Base-by-base conservation (phyloP, 2,113 vertebrate species). In the Hypomesus transpacificus region DNA sequence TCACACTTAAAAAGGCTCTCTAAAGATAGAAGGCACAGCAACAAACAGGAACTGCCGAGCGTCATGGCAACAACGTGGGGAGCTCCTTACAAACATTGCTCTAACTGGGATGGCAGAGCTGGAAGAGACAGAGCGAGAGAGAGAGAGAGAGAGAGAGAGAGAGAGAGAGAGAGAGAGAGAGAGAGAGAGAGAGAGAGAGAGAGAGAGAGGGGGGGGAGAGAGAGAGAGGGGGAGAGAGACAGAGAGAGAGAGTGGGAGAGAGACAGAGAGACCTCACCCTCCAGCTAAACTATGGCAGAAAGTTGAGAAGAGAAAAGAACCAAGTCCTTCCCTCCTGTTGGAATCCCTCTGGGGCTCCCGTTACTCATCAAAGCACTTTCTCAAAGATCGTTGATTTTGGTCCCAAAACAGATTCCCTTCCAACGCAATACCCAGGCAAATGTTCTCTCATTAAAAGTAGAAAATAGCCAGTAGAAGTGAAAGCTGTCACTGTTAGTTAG, bases 1-100 rank as follows among this genome's bases (percentile, higher is more conserved):
- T 84, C 84, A 85, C 79, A 80, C 85, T 87, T 87, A 88, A 89
- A 89, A 87, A 87, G 84, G 85, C 80, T 71, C 80, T 87, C 89
- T 90, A 89, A 90, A 90, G 87, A 89, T 90, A 90, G 89, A 81
- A 88, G 70, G 85, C 84, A 84, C 84, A 75, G 88, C 39, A 84
- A 87, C 87, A 88, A 89, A 86, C 85, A 77, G 80, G 84, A 88
- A 84, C 85, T 83, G 86, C 86, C 59, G 46, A 85, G 83, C 87
- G 87, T 89, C 89, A 90, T 90, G 84, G 89, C 87, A 90, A 90
- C 86, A 84, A 79, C 67, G 75, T 76, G 80, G 78, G 80, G 78
- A 61, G 70, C 13, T 80, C 80, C 80, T 88, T 77, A 85, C 86
- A 85, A 88, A 88, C 80, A 85, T 81, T 78, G 79, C 85, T 85